Evolutionary conservation across 2,888 invertebrate genomes (phyloP), one percentile per base, ranked within the genome.

Genomic region (Drosophila algonquin): DNA sequence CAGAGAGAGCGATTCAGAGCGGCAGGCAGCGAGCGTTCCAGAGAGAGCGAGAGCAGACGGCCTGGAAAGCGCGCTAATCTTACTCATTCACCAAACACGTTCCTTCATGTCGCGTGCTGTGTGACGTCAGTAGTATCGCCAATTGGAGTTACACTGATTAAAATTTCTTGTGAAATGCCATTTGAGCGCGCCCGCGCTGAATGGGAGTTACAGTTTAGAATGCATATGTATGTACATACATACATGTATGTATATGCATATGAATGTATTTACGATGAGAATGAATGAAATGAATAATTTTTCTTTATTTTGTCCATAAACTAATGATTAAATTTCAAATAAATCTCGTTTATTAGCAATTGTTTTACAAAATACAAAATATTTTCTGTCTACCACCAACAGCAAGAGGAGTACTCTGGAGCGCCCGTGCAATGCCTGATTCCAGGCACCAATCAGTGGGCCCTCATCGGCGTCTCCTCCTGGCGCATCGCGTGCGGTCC

Each of bases 391-490:
- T 7, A 2, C 14, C 40, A 24, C 24, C 4, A 21, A 40, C 91
- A 97, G 97, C 97, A 97, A 92, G 97, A 97, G 93, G 97, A 97
- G 92, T 95, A 96, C 82, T 96, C 97, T 8, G 97, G 97, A 16
- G 96, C 96, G 92, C 96, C 97, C 6, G 95, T 97, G 93, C 94
- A 97, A 89, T 97, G 97, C 87, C 94, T 96, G 24, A 94, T 95
- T 76, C 93, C 94, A 0, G 94, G 95, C 75, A 94, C 94, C 30
- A 95, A 94, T 75, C 94, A 94, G 86, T 97, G 97, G 97, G 95
- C 95, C 0, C 91, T 97, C 46, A 93, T 95, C 32, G 97, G 97
- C 0, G 95, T 97, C 2, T 95, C 96, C 57, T 96, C 96, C 61
- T 97, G 97, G 97, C 94, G 97, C 72, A 97, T 97, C 83, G 97